Evolutionary conservation across 2,797 vertebrate species (phyloP), one percentile per base, ranked within the genome.

Genomic region (Syngnathus rostellatus): DNA sequence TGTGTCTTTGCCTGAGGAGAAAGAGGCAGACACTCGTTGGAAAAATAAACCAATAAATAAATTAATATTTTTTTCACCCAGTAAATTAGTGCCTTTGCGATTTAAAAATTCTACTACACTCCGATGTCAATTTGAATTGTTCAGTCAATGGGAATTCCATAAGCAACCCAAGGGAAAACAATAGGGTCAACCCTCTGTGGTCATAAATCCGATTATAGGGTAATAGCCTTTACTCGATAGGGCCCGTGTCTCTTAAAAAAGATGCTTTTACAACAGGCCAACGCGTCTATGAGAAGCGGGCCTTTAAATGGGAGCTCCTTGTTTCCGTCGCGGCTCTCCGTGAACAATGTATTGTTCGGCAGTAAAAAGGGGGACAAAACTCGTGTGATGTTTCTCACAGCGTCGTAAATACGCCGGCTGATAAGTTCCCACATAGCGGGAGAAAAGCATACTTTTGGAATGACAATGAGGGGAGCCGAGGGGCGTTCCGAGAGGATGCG

Each of bases 361-460:
- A 71, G 55, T 85, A 85, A 84, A 87, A 70, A 1, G 45, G 59
- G 41, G 54, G 46, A 53, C 11, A 2, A 58, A 66, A 63, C 67
- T 69, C 71, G 67, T 81, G 81, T 80, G 82, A 85, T 80, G 80
- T 79, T 85, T 84, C 79, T 86, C 83, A 85, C 83, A 86, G 79
- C 76, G 76, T 80, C 68, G 73, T 83, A 81, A 86, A 85, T 69
- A 82, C 71, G 63, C 67, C 64, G 48, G 62, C 2, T 3, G 62
- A 72, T 68, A 48, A 75, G 77, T 75, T 80, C 75, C 68, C 72
- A 75, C 61, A 63, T 41, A 69, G 31, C 58, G 67, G 63, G 23
- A 63, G 57, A 71, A 64, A 37, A 40, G 65, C 82, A 59, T 10
- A 80, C 71, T 81, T 84, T 86, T 71, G 73, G 77, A 83, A 83